Percentiles rank a stretch among this genome's conserved stretches.
Conservation (phyloP, 2,888 invertebrate species). For the Brenthis ino region DNA sequence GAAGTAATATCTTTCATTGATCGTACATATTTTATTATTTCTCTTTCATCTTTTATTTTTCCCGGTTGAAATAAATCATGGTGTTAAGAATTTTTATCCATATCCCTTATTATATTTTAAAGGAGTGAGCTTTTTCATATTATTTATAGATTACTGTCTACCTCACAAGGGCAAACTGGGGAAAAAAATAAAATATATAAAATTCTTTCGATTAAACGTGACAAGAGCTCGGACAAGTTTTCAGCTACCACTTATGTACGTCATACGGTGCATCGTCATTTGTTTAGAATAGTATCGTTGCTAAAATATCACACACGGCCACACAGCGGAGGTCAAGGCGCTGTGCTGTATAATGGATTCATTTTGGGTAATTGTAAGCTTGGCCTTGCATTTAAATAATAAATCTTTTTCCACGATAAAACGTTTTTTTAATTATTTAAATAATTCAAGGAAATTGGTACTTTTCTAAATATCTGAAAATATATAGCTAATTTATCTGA, state of each 20-base stretch:
- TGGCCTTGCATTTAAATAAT: constrained; percentile 20
- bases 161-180: no score
- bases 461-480: neutral
- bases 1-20: no score
- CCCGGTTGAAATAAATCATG: no score
- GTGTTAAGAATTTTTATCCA: no score
- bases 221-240: constrained; percentile 3
- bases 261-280: constrained; percentile 61
- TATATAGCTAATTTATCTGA: neutral
- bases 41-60: no score
- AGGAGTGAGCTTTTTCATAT: no score
- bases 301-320: constrained; percentile 57
- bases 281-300: constrained; percentile 58
- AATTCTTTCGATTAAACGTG: neutral
- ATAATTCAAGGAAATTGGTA: neutral
- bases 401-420: constrained; percentile 15
- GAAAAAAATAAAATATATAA: neutral
- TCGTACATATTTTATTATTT: no score
- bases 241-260: constrained; percentile 55
- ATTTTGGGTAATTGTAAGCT: constrained; percentile 23
- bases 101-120: no score
- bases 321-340: constrained; percentile 67
- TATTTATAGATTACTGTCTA: no score
- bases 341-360: constrained; percentile 37
- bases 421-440: neutral